Evolutionary conservation across 2,888 invertebrate species (phyloP).

Genomic region (Dorcus hopei): DNA sequence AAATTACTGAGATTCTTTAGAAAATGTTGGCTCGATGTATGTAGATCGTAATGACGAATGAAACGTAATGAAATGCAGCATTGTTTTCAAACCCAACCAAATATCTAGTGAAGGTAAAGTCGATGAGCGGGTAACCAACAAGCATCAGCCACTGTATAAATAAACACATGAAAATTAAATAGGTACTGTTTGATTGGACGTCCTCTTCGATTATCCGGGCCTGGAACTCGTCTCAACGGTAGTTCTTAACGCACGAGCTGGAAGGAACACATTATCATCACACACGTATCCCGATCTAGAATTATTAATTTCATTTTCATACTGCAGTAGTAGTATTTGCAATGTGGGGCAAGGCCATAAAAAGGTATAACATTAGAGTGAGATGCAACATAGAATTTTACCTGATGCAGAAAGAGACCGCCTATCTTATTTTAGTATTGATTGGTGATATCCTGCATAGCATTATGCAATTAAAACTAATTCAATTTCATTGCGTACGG

Average conservation of each 20-base stretch:
- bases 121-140: constrained; percentile 53
- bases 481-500: neutral
- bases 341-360: constrained; percentile 51
- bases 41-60: too few relatives aligned
- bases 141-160: constrained; percentile 53
- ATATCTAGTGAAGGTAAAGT: constrained; percentile 53
- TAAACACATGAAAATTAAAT: constrained; percentile 53
- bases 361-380: constrained; percentile 39
- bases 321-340: constrained; percentile 41
- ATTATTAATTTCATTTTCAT: constrained; percentile 35
- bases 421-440: constrained; percentile 45
- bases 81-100: constrained; percentile 45
- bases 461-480: constrained; percentile 39
- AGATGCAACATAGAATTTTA: constrained; percentile 42
- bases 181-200: constrained; percentile 49
- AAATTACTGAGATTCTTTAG: too few relatives aligned
- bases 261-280: constrained; percentile 50
- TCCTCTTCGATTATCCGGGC: constrained; percentile 24
- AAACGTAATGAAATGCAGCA: neutral
- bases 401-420: constrained; percentile 44
- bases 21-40: too few relatives aligned
- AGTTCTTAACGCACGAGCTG: constrained; percentile 46
- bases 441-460: constrained; percentile 47
- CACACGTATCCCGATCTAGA: constrained; percentile 39
- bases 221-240: constrained; percentile 35